These are phyloP conservation scores for Calliopum simillimum DNA, from an alignment of 2,888 invertebrate genomes.

Conservation along the genomic window DNA sequence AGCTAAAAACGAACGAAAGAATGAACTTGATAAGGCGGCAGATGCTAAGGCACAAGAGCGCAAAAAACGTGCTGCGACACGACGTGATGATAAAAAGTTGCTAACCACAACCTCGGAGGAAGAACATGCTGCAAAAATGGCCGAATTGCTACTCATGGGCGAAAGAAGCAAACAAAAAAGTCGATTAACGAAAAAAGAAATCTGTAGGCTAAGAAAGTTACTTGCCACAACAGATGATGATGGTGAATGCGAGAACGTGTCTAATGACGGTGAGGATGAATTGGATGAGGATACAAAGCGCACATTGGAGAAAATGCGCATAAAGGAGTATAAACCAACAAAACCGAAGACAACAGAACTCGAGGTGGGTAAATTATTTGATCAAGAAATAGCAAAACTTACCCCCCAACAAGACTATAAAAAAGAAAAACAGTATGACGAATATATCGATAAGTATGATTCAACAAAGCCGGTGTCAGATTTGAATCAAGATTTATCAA, in stretches of 20 bases:
- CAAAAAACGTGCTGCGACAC: neutral
- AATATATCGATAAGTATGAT: constrained; percentile 23
- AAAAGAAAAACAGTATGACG: constrained; percentile 34
- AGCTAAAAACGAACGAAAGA: neutral
- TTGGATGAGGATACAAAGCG: constrained; percentile 37
- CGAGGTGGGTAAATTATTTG: neutral
- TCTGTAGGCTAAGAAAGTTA: too few relatives aligned
- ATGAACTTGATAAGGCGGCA: neutral
- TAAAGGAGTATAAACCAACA: constrained; percentile 40
- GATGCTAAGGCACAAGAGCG: constrained; percentile 9
- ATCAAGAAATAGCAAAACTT: neutral
- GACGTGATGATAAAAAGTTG: too few relatives aligned
- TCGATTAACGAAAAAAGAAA: too few relatives aligned
- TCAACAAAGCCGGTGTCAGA: neutral
- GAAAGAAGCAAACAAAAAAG: too few relatives aligned
- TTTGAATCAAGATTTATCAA: neutral
- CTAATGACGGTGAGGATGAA: neutral
- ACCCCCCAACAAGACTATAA: constrained; percentile 12
- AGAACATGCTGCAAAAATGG: too few relatives aligned
- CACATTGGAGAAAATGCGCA: constrained; percentile 44
- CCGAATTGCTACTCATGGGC: too few relatives aligned
- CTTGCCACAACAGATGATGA: too few relatives aligned
- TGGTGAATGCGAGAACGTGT: too few relatives aligned
- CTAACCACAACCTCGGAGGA: too few relatives aligned
- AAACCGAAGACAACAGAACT: neutral